Conservation (phyloP, 2,113 vertebrate species). For the Ictidomys tridecemlineatus region DNA sequence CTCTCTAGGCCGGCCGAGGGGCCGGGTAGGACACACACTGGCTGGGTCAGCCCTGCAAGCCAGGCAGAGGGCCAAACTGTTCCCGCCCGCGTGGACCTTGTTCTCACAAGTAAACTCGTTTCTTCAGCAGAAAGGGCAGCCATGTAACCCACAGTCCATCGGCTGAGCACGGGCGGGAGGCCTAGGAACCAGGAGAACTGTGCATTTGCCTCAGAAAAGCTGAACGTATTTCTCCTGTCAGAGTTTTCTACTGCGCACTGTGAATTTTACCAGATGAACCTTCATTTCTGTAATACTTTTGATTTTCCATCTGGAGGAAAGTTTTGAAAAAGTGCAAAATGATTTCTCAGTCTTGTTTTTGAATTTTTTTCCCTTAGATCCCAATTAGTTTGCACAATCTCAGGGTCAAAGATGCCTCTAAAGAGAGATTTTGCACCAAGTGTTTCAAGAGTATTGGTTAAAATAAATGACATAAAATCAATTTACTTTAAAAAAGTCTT, state of each 20-base stretch:
- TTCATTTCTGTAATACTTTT: background rate
- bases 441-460: background rate
- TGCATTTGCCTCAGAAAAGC: too few species aligned
- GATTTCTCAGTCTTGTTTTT: background rate
- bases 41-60: fast-evolving
- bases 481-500: background rate
- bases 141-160: fast-evolving
- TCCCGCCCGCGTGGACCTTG: background rate
- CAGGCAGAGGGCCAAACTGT: background rate
- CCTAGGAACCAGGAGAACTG: too few species aligned
- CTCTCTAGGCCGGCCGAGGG: background rate
- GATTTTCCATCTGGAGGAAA: background rate
- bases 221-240: too few species aligned
- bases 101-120: background rate
- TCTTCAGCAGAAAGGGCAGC: background rate
- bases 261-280: background rate
- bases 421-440: background rate
- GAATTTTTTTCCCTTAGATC: background rate
- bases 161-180: too few species aligned
- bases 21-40: too few species aligned
- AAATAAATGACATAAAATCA: background rate
- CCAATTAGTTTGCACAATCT: background rate
- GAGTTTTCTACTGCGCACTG: fast-evolving
- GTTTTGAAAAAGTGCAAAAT: background rate
- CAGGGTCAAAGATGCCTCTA: background rate